A percentile compares a stretch with the other conserved stretches of the same genome.
Evolutionary conservation across 2,888 invertebrate genomes (phyloP).

Genomic region (Lamellibrachia satsuma): DNA sequence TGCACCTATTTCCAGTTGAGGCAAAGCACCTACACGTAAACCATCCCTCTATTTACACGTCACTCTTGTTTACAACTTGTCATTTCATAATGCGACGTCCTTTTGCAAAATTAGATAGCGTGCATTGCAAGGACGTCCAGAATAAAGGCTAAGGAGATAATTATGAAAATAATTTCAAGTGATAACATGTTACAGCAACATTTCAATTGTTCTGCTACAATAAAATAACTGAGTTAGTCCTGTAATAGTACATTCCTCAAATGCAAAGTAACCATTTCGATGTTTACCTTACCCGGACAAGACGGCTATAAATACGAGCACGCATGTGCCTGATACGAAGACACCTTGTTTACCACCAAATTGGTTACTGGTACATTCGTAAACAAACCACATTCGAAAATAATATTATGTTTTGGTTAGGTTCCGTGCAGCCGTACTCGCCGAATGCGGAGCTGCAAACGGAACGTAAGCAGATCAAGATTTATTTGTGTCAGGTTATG

Average conservation of each 20-base stretch:
- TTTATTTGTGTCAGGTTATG: too few species aligned
- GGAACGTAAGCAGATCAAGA: too few species aligned
- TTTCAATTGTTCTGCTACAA: too few species aligned
- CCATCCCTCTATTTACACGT: not conserved
- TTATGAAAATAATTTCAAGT: not conserved
- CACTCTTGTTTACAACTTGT: not conserved
- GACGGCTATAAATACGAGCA: not conserved
- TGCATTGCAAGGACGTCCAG: not conserved
- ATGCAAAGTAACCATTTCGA: not conserved
- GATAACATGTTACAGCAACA: not conserved
- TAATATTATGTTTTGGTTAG: not conserved
- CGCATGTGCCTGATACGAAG: not conserved
- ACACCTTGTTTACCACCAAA: not conserved
- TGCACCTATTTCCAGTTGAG: not conserved
- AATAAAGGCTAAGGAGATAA: not conserved
- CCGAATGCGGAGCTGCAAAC: too few species aligned
- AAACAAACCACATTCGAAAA: not conserved
- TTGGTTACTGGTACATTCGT: not conserved
- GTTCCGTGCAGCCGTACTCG: not conserved
- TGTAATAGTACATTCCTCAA: not conserved
- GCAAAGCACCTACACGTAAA: not conserved
- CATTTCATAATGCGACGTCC: not conserved
- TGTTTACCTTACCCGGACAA: not conserved
- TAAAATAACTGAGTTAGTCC: too few species aligned
- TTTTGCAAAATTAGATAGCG: not conserved